These are phyloP conservation scores for Ptilonorhynchus violaceus DNA, from an alignment of 2,113 vertebrate genomes.

Conservation along the genomic window DNA sequence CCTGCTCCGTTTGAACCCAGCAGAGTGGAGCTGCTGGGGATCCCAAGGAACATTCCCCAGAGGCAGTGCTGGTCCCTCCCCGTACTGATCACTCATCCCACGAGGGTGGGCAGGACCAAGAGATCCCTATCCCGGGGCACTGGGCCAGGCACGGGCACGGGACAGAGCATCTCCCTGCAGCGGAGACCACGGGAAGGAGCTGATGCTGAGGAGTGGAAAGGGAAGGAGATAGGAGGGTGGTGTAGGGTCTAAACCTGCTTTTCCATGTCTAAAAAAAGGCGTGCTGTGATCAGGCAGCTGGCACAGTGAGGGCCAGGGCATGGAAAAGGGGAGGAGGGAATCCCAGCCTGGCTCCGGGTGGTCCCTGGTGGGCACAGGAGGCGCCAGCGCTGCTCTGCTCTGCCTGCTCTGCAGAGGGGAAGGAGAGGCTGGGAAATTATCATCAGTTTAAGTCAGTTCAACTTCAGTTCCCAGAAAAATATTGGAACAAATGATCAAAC, in stretches of 20 bases:
- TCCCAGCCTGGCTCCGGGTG: background rate
- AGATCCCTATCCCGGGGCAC: background rate
- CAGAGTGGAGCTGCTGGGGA: rapidly evolving
- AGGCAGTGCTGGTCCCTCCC: rapidly evolving
- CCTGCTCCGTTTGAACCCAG: background rate
- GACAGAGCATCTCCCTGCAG: background rate
- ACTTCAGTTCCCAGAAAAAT: slow-evolving; percentile 63
- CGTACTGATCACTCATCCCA: background rate
- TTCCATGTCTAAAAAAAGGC: background rate
- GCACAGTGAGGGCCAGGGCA: rapidly evolving
- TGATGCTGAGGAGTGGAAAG: rapidly evolving
- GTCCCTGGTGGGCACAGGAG: background rate
- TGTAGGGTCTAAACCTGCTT: background rate
- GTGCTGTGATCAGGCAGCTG: rapidly evolving
- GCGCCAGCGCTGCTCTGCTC: background rate
- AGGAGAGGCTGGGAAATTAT: slow-evolving; percentile 20
- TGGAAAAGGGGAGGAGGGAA: background rate
- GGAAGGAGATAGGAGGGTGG: background rate
- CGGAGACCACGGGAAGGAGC: background rate
- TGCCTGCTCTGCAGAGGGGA: background rate
- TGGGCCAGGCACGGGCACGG: background rate
- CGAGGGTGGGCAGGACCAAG: background rate
- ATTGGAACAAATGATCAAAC: slow-evolving; percentile 70
- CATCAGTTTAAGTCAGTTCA: slow-evolving; percentile 53
- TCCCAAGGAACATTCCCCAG: background rate